Base-by-base conservation (phyloP, 2,797 vertebrate genomes). In the Ammospiza maritima region DNA sequence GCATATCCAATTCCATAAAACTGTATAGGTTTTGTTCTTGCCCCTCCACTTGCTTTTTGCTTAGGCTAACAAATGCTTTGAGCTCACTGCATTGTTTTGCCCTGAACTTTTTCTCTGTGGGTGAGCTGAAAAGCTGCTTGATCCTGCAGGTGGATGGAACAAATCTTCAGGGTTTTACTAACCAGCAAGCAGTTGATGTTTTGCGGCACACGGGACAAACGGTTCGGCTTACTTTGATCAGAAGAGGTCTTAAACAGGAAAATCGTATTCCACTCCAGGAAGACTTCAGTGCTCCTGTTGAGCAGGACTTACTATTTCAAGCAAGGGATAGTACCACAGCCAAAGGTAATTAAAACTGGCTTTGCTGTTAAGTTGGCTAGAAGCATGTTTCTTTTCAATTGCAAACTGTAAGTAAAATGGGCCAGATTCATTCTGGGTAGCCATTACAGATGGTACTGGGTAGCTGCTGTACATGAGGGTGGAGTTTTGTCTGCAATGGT, bases 171-270 rank as follows among this genome's bases (percentile, higher is more conserved):
- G 99, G 98, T 74, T 99, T 98, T 98, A 99, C 99, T 93, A 99
- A 99, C 96, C 99, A 99, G 70, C 99, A 99, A 97, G 99, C 99
- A 17, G 99, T 99, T 88, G 99, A 99, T 3, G 98, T 99, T 54
- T 96, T 99, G 78, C 97, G 99, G 45, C 99, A 98, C 97, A 99
- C 99, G 0, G 98, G 99, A 78, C 99, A 99, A 94, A 99, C 98
- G 0, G 99, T 99, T 76, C 98, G 96, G 30, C 98, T 99, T 27
- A 99, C 98, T 65, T 98, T 99, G 82, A 97, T 99, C 93, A 98
- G 99, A 57, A 98, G 98, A 70, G 98, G 98, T 38, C 96, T 97
- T 89, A 98, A 97, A 75, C 98, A 98, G 16, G 99, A 99, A 21
- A 98, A 98, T 47, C 96, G 97, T 66, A 91, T 91, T 73, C 72